Percentiles rank a stretch among this genome's conserved stretches.
phyloP scores from a whole-genome alignment of 2,888 invertebrate species.

The Cephalotes varians region DNA sequence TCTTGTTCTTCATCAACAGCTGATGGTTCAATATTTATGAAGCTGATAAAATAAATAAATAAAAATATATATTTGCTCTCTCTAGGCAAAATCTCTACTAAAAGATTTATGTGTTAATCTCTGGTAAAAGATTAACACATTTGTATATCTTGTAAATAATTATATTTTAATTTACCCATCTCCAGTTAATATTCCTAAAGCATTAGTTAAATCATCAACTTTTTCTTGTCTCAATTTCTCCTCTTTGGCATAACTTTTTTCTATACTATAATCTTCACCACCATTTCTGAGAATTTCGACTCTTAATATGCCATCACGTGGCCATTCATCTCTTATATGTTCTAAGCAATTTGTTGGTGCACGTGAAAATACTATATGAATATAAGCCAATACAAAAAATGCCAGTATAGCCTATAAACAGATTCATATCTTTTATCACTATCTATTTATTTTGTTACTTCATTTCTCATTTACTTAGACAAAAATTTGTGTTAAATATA shows the following conservation, averaged over 20 bases:
- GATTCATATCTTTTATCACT: constrained; percentile 70
- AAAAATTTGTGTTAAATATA: neutral
- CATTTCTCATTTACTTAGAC: neutral
- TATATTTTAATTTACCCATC: constrained; percentile 87
- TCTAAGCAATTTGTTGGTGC: constrained; percentile 97
- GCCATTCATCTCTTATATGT: constrained; percentile 96
- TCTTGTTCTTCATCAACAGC: constrained; percentile 88
- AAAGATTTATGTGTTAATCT: neutral
- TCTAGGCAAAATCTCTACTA: neutral
- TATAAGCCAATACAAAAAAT: constrained; percentile 96
- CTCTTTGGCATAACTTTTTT: constrained; percentile 94
- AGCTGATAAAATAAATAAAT: constrained; percentile 84
- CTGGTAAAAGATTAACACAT: no score
- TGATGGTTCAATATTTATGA: constrained; percentile 90
- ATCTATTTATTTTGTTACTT: neutral
- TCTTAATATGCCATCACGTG: constrained; percentile 96
- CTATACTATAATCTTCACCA: constrained; percentile 91
- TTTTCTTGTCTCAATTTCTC: constrained; percentile 90
- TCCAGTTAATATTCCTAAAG: constrained; percentile 89
- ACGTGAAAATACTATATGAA: constrained; percentile 97
- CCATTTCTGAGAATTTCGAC: constrained; percentile 94
- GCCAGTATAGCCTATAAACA: constrained; percentile 91
- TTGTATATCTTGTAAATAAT: constrained; percentile 6
- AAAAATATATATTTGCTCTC: neutral
- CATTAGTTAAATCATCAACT: constrained; percentile 87